Evolutionary conservation across 2,113 vertebrate genomes (phyloP).

Genomic region (Scortum barcoo): DNA sequence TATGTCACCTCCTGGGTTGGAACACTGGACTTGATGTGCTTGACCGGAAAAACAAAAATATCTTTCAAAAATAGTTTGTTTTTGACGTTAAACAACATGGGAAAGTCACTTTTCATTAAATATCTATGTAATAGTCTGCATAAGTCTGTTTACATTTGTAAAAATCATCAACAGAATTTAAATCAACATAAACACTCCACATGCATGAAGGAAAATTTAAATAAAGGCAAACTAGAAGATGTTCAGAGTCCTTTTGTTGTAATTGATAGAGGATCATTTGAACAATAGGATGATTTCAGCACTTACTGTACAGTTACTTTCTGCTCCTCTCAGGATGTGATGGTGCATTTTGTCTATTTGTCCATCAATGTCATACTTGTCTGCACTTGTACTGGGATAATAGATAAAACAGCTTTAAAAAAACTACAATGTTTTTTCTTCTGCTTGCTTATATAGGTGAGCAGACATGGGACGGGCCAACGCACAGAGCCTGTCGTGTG

Average conservation of each 20-base stretch:
- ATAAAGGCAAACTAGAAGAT: not conserved
- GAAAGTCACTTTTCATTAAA: not conserved
- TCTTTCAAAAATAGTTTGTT: not conserved
- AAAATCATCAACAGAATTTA: not conserved
- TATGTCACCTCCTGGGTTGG: constrained; percentile 69
- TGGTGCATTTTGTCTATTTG: constrained; percentile 36
- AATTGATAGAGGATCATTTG: not conserved
- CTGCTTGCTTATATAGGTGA: constrained; percentile 62
- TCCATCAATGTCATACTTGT: constrained; percentile 35
- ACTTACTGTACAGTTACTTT: not conserved
- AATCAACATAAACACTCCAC: not conserved
- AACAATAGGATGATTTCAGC: not conserved
- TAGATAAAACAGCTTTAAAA: not conserved
- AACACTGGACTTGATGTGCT: constrained; percentile 3
- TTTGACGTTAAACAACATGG: not conserved
- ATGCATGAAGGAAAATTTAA: not conserved
- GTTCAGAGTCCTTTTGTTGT: not conserved
- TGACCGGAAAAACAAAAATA: constrained; percentile 1
- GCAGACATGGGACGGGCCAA: constrained; percentile 29
- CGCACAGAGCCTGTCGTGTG: not conserved
- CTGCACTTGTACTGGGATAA: constrained; percentile 14
- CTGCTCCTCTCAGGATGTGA: constrained; percentile 63
- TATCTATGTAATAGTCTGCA: not conserved
- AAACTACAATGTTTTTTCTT: constrained; percentile 3
- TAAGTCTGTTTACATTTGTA: not conserved